Percentiles rank a stretch among this genome's conserved stretches.
phyloP scores from a whole-genome alignment of 1,140 invertebrate species.

The Himalopsyche phryganea region DNA sequence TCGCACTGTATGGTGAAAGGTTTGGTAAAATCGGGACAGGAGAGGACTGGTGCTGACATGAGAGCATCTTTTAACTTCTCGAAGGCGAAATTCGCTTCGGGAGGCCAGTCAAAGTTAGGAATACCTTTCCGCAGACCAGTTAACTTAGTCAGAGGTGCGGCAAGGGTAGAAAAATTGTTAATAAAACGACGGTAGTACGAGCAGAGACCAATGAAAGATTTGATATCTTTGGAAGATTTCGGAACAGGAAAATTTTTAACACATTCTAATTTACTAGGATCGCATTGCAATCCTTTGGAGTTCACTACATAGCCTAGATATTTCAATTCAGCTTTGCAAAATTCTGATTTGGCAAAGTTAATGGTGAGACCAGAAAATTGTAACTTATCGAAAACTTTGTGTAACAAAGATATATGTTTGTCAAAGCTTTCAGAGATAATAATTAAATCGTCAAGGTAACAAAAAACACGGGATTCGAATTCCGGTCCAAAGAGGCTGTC shows the following conservation, averaged over 20 bases:
- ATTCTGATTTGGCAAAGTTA: not conserved
- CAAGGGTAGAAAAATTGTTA: not conserved
- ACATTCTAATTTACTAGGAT: too few species aligned
- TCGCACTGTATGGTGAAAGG: not conserved
- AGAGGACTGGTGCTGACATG: not conserved
- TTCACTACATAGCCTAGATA: not conserved
- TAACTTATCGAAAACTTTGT: not conserved
- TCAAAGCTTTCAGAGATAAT: too few species aligned
- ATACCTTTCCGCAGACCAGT: not conserved
- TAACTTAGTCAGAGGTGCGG: not conserved
- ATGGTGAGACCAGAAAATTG: not conserved
- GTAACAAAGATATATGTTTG: too few species aligned
- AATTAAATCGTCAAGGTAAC: not conserved
- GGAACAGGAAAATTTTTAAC: not conserved
- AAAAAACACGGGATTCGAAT: not conserved
- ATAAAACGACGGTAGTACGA: not conserved
- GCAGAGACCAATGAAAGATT: not conserved
- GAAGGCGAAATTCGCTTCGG: too few species aligned
- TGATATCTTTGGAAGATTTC: not conserved
- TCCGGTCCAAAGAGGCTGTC: constrained; percentile 1
- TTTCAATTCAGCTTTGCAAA: not conserved
- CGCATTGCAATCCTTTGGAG: not conserved
- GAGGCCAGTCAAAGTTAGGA: too few species aligned
- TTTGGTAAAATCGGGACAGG: not conserved
- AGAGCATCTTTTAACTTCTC: not conserved